Evolutionary conservation across 2,113 vertebrate species (phyloP).

Genomic region (Lagenorhynchus albirostris): DNA sequence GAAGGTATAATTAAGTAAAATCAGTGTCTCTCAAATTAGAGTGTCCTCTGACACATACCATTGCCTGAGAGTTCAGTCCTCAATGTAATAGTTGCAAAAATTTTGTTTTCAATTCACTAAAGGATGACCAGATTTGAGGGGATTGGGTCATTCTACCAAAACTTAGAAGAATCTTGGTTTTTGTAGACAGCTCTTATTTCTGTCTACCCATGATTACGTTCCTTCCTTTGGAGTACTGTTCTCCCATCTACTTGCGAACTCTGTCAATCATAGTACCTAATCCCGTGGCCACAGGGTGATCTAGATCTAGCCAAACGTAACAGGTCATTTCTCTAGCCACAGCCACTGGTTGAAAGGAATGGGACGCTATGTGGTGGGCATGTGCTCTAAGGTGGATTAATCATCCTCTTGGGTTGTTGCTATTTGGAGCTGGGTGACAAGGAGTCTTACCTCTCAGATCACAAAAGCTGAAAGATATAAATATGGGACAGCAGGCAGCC

Average conservation of each 20-base stretch:
- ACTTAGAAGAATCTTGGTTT: not conserved
- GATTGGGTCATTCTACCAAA: not conserved
- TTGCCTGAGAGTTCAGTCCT: not conserved
- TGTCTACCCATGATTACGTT: not conserved
- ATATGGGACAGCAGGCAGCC: not conserved
- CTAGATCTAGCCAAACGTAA: not conserved
- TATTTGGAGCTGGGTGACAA: not conserved
- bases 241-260: not conserved
- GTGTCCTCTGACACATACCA: not conserved
- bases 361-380: not conserved
- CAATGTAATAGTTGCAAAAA: not conserved
- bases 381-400: not conserved
- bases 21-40: not conserved
- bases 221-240: not conserved
- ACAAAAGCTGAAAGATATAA: not conserved
- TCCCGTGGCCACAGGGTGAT: not conserved
- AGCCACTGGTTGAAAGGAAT: not conserved
- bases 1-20: not conserved
- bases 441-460: not conserved
- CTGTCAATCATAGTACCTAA: not conserved
- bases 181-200: not conserved
- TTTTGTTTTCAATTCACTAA: not conserved
- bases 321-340: not conserved
- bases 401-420: not conserved
- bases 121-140: not conserved